phyloP scores from a whole-genome alignment of 2,888 invertebrate species.

The Hymenopus coronatus region DNA sequence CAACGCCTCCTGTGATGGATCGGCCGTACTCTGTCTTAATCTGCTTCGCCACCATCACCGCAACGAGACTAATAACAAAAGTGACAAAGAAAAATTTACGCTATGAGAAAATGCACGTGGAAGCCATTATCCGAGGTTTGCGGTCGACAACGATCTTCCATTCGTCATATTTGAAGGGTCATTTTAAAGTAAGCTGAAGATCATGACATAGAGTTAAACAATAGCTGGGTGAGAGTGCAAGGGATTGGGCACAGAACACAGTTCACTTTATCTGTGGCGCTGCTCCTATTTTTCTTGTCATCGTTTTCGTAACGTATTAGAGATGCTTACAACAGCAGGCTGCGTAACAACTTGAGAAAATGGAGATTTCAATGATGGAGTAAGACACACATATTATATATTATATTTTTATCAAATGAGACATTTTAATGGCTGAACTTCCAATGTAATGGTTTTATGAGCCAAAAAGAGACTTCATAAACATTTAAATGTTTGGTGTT shows the following conservation, averaged over 20 bases:
- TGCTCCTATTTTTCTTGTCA: background rate
- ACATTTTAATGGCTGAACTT: background rate
- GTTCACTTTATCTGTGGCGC: background rate
- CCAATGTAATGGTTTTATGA: background rate
- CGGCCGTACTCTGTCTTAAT: slow-evolving; percentile 4
- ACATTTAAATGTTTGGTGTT: background rate
- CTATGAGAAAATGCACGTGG: slow-evolving; percentile 11
- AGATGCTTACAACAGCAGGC: background rate
- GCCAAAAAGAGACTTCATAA: background rate
- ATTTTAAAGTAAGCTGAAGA: background rate
- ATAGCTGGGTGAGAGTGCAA: background rate
- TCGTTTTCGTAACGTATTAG: background rate
- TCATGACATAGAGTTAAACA: background rate
- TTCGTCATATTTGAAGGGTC: slow-evolving; percentile 17
- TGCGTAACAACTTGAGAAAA: background rate
- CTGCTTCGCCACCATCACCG: background rate
- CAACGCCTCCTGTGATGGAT: slow-evolving; percentile 15
- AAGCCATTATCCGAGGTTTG: slow-evolving; percentile 15
- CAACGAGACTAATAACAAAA: slow-evolving; percentile 7
- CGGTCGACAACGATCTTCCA: slow-evolving; percentile 19
- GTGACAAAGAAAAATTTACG: slow-evolving; percentile 20
- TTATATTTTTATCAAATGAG: too few species aligned
- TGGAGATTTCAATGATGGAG: too few species aligned
- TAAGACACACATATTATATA: background rate
- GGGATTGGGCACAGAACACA: background rate